Evolutionary conservation across 92 coral and sea anemone genomes (phyloP).

Genomic region (Palythoa grandiflora): DNA sequence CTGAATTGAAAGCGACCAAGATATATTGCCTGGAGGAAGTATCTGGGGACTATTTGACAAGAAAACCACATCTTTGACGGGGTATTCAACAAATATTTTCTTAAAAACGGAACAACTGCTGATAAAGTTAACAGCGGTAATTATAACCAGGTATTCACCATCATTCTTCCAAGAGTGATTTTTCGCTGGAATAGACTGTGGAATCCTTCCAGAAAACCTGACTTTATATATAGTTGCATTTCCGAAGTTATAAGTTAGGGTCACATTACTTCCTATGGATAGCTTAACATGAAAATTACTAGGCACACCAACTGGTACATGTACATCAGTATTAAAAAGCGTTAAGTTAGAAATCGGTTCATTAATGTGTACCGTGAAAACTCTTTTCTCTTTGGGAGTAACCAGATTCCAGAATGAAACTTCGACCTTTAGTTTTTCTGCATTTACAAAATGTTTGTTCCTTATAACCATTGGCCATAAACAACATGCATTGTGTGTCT

Average conservation of each 20-base stretch:
- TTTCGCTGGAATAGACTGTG: neutral
- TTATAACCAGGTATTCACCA: constrained; percentile 62
- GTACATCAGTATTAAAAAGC: constrained; percentile 42
- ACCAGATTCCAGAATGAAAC: constrained; percentile 70
- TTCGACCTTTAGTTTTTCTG: constrained; percentile 58
- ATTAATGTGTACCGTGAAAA: constrained; percentile 60
- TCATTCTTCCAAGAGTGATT: constrained; percentile 57
- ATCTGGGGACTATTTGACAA: constrained; percentile 78
- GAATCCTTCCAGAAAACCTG: constrained; percentile 57
- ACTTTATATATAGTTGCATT: constrained; percentile 51
- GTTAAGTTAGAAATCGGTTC: constrained; percentile 60
- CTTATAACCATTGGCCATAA: constrained; percentile 26
- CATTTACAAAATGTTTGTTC: constrained; percentile 48
- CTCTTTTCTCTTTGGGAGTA: constrained; percentile 44
- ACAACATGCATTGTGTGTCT: constrained; percentile 51
- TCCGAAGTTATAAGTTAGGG: constrained; percentile 75
- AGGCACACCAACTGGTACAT: constrained; percentile 55
- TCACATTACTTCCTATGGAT: constrained; percentile 73
- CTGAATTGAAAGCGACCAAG: constrained; percentile 57
- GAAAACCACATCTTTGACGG: constrained; percentile 47
- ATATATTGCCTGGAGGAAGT: constrained; percentile 73
- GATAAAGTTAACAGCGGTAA: constrained; percentile 65
- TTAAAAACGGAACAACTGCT: constrained; percentile 37
- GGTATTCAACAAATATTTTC: constrained; percentile 61
- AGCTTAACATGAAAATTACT: constrained; percentile 48